Evolutionary conservation across 92 coral and sea anemone species (phyloP).

Genomic region (Palythoa heliodiscus): DNA sequence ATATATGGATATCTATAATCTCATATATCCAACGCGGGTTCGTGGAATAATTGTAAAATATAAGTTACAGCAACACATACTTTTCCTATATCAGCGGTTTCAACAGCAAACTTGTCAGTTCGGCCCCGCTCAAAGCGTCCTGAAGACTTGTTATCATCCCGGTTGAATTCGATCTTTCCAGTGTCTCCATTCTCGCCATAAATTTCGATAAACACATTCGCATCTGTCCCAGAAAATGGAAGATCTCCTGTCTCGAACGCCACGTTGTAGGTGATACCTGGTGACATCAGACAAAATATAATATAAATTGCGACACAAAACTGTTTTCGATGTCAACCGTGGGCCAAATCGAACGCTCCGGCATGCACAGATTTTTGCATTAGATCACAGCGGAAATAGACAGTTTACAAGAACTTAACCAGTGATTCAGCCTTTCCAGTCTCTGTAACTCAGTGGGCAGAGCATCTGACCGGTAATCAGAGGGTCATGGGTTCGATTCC

Average conservation of each 20-base stretch:
- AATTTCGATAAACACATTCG: conserved; percentile 85
- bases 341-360: conserved; percentile 48
- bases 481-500: no score
- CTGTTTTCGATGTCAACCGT: conserved; percentile 38
- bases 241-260: conserved; percentile 93
- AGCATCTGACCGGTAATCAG: no score
- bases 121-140: conserved; percentile 76
- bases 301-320: neutral
- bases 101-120: conserved; percentile 88
- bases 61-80: conserved; percentile 31
- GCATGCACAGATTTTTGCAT: no score
- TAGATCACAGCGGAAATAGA: no score
- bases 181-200: conserved; percentile 85
- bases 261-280: conserved; percentile 86
- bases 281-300: neutral
- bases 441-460: no score
- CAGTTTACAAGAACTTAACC: no score
- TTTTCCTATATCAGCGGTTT: conserved; percentile 80
- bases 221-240: conserved; percentile 97
- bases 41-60: no score
- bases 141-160: conserved; percentile 60
- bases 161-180: conserved; percentile 83
- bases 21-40: no score
- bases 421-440: no score
- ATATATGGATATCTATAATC: no score